Percentiles rank a stretch among this genome's conserved stretches.
These are phyloP conservation scores for Babyrousa celebensis DNA, from an alignment of 2,797 vertebrate species.

Conservation along the genomic window DNA sequence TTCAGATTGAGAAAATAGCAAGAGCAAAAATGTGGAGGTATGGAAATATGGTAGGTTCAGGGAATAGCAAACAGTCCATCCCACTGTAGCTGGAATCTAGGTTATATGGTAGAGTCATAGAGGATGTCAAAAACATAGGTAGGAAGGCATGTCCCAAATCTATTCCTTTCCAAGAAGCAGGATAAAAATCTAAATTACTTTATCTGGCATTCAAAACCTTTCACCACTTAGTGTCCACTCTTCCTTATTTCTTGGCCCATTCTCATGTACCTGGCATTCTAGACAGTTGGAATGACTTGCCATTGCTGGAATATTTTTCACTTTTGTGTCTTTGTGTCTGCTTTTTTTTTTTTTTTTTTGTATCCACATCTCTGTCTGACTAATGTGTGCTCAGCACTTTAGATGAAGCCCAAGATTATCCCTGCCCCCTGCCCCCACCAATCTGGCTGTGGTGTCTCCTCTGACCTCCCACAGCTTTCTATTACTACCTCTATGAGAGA, in stretches of 20 bases:
- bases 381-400: not conserved
- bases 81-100: not conserved
- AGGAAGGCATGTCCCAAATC: not conserved
- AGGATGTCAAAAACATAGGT: not conserved
- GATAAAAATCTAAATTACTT: not conserved
- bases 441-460: not conserved
- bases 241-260: not conserved
- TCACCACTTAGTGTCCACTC: not conserved
- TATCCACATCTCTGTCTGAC: not conserved
- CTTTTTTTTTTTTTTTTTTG: not conserved
- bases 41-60: not conserved
- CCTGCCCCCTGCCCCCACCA: not conserved
- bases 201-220: not conserved
- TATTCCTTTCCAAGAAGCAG: constrained; percentile 26
- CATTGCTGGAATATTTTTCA: not conserved
- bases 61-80: not conserved
- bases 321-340: not conserved
- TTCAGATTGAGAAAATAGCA: not conserved
- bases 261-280: not conserved
- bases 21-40: not conserved
- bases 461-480: not conserved
- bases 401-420: not conserved
- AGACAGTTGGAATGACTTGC: not conserved
- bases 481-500: not conserved
- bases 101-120: not conserved